These are phyloP conservation scores for Pavo muticus DNA, from an alignment of 2,113 vertebrate species.

Conservation along the genomic window DNA sequence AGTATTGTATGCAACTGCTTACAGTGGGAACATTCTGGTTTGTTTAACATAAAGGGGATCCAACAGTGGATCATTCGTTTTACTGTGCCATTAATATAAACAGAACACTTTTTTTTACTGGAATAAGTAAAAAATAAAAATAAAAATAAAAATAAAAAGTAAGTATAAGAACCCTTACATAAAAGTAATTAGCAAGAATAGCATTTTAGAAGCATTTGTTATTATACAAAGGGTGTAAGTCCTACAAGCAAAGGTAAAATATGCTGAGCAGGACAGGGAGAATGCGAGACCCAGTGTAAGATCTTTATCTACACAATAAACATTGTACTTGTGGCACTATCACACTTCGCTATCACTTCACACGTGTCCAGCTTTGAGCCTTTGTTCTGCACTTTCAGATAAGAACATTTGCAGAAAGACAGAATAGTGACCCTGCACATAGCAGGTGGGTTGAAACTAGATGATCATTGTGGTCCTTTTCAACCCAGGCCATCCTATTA, in stretches of 20 bases:
- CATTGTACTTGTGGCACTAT: neutral
- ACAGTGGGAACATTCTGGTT: neutral
- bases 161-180: neutral
- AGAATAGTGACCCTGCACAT: no score
- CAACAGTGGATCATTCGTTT: neutral
- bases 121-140: neutral
- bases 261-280: neutral
- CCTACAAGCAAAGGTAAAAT: neutral
- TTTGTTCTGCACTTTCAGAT: neutral
- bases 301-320: neutral
- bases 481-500: no score
- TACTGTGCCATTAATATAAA: neutral
- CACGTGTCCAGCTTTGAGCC: fast-evolving
- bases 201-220: neutral
- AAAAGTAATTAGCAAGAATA: neutral
- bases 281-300: neutral
- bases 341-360: neutral
- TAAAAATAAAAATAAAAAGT: neutral
- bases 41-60: neutral
- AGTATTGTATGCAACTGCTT: neutral
- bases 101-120: neutral
- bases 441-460: no score
- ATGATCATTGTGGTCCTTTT: no score
- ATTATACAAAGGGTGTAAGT: neutral
- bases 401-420: neutral